A percentile compares a stretch with the other conserved stretches of the same genome.
Conservation (phyloP, 1,140 invertebrate species). For the Neodiprion lecontei region DNA sequence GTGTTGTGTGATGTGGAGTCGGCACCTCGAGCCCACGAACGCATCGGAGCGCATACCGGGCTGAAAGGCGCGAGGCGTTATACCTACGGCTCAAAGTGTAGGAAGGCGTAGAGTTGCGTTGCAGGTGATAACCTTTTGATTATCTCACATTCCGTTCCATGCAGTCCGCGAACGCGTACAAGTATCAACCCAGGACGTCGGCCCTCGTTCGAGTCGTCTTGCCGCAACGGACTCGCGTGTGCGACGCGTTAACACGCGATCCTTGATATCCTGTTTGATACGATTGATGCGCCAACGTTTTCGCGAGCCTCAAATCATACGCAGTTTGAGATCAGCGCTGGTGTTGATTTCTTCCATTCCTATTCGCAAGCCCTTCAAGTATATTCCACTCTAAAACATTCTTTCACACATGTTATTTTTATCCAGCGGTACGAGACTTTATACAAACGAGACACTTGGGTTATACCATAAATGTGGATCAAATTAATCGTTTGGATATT, state of each 20-base stretch:
- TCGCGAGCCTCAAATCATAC: background rate
- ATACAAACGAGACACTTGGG: no score
- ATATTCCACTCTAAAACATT: no score
- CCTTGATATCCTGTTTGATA: background rate
- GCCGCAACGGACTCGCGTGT: background rate
- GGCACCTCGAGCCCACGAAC: background rate
- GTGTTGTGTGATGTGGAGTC: background rate
- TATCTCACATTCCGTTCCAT: conserved; percentile 2
- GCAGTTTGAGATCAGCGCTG: background rate
- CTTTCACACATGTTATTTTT: no score
- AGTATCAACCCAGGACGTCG: background rate
- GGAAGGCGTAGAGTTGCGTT: conserved; percentile 4
- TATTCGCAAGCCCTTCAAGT: no score
- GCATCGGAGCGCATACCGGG: background rate
- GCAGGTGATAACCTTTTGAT: conserved; percentile 7
- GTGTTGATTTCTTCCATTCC: background rate
- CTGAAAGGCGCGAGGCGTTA: background rate
- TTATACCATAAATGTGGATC: no score
- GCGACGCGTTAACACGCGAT: background rate
- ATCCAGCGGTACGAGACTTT: no score
- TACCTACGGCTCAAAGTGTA: background rate
- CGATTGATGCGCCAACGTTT: background rate
- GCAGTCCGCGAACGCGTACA: background rate
- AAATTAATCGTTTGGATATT: no score
- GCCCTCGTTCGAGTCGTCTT: background rate